Conservation (phyloP, 2,888 invertebrate genomes). For the Hemaris fuciformis region DNA sequence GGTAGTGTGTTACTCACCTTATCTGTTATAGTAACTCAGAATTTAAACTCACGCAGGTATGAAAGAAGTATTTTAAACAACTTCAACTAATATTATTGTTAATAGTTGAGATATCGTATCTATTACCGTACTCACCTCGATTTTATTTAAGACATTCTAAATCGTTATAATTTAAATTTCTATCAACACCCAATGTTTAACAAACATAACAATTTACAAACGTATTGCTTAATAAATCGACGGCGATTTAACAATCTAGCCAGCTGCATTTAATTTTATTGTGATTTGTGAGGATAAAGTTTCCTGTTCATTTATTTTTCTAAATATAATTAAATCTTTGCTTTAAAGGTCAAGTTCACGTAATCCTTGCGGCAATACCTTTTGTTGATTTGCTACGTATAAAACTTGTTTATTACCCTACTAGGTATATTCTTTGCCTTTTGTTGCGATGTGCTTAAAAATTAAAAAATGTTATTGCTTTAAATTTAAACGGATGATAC, state of each 20-base stretch:
- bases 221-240: not conserved
- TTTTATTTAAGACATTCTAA: not conserved
- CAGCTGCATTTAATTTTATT: not conserved
- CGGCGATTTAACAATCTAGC: not conserved
- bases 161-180: not conserved
- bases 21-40: too few species aligned
- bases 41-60: too few species aligned
- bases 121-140: not conserved
- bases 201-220: not conserved
- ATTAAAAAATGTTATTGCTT: too few species aligned
- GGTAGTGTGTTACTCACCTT: too few species aligned
- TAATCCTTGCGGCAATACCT: not conserved
- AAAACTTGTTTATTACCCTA: too few species aligned
- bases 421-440: too few species aligned
- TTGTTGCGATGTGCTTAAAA: too few species aligned
- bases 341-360: constrained; percentile 1
- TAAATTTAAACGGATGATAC: too few species aligned
- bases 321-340: not conserved
- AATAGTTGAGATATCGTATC: too few species aligned
- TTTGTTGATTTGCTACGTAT: not conserved
- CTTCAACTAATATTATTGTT: too few species aligned
- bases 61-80: too few species aligned
- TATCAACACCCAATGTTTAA: not conserved
- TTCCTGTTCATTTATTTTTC: not conserved
- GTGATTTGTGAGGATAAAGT: not conserved